These are phyloP conservation scores for Arenicola marina DNA, from an alignment of 2,888 invertebrate species.

Conservation along the genomic window DNA sequence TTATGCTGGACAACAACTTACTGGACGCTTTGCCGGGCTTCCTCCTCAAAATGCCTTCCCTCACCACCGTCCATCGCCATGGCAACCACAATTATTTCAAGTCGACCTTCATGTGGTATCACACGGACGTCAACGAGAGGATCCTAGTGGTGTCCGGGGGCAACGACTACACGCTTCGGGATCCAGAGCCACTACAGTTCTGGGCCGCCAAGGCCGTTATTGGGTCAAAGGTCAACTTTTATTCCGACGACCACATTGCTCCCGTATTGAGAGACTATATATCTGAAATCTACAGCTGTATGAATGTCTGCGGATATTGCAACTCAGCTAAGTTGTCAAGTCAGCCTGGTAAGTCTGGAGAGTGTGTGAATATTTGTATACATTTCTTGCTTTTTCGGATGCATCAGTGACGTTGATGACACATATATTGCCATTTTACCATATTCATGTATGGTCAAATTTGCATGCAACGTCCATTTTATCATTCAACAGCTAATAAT, in stretches of 20 bases:
- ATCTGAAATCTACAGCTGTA: conserved; percentile 58
- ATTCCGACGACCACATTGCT: conserved; percentile 53
- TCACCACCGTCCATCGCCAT: conserved; percentile 63
- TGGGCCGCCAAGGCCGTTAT: conserved; percentile 60
- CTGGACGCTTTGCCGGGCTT: conserved; percentile 64
- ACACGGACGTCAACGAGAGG: conserved; percentile 62
- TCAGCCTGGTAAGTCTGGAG: conserved; percentile 53
- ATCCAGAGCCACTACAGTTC: conserved; percentile 51
- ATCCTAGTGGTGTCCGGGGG: conserved; percentile 45
- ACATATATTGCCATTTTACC: too few species aligned
- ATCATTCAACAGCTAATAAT: too few species aligned
- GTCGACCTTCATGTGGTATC: conserved; percentile 65
- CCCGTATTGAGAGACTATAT: conserved; percentile 60
- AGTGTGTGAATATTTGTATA: too few species aligned
- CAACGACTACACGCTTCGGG: conserved; percentile 23
- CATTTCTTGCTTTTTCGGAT: too few species aligned
- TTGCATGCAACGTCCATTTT: too few species aligned
- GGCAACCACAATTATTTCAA: conserved; percentile 65
- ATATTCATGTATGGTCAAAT: too few species aligned
- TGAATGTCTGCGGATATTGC: conserved; percentile 62
- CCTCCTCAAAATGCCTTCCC: conserved; percentile 59
- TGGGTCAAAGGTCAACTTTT: conserved; percentile 60
- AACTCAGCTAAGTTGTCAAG: conserved; percentile 45
- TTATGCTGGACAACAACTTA: conserved; percentile 63
- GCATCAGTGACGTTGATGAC: too few species aligned